Evolutionary conservation across 2,797 vertebrate genomes (phyloP).

Genomic region (Propithecus perrieri): DNA sequence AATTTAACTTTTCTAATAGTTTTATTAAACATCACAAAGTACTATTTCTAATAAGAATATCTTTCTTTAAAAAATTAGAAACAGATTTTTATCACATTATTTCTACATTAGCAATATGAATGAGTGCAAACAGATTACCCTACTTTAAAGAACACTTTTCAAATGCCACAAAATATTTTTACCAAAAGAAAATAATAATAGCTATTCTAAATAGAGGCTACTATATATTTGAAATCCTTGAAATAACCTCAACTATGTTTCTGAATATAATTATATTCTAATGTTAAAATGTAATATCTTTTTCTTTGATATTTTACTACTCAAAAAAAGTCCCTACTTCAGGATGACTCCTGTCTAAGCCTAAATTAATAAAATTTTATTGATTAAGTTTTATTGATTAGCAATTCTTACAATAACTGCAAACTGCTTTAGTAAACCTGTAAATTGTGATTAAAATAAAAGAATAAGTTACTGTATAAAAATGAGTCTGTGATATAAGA

Average conservation of each 20-base stretch:
- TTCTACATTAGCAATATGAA: neutral
- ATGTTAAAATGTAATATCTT: neutral
- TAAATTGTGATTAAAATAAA: neutral
- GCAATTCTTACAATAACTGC: neutral
- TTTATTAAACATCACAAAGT: neutral
- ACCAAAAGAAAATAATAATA: neutral
- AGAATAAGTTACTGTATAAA: neutral
- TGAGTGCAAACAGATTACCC: neutral
- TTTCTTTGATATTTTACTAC: conserved; percentile 10
- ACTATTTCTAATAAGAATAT: neutral
- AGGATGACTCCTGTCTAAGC: neutral
- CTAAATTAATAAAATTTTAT: neutral
- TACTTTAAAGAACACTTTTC: conserved; percentile 26
- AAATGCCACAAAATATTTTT: neutral
- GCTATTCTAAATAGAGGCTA: neutral
- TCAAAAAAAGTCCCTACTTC: neutral
- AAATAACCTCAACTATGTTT: neutral
- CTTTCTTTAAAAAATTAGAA: neutral
- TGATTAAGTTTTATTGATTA: neutral
- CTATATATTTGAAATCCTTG: neutral
- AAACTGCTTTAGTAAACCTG: conserved; percentile 1
- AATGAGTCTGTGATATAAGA: neutral
- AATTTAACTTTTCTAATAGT: neutral
- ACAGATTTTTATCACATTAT: neutral
- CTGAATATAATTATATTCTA: neutral